Evolutionary conservation across 2,888 invertebrate species (phyloP).

Genomic region (Macropis europaea): DNA sequence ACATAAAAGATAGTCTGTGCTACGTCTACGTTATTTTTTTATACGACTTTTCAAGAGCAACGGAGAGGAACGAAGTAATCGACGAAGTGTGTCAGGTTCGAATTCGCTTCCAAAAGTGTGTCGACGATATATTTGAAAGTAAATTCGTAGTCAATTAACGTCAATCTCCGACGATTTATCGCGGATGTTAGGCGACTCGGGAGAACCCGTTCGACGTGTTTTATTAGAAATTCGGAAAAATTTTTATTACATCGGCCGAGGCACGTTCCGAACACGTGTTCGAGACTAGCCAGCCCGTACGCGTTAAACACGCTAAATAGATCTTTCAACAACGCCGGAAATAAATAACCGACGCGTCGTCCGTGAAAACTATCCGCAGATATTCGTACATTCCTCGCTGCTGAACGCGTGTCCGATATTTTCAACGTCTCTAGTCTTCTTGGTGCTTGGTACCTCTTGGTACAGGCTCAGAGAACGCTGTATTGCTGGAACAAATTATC

Average conservation of each 20-base stretch:
- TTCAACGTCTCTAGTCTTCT: too few species aligned
- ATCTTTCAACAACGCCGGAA: conserved; percentile 28
- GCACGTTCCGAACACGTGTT: conserved; percentile 13
- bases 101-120: neutral
- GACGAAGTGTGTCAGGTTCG: neutral
- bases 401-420: too few species aligned
- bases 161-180: neutral
- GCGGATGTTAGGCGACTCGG: too few species aligned
- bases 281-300: neutral
- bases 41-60: neutral
- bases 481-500: too few species aligned
- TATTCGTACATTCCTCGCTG: too few species aligned
- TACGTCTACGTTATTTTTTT: neutral
- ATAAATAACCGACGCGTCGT: conserved; percentile 35
- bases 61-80: neutral
- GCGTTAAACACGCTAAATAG: conserved; percentile 37
- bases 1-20: too few species aligned
- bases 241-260: conserved; percentile 6
- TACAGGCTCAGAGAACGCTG: too few species aligned
- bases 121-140: neutral
- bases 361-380: conserved; percentile 6
- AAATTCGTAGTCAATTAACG: neutral
- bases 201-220: neutral
- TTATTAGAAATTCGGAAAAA: conserved; percentile 28
- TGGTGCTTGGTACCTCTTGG: too few species aligned